These are phyloP conservation scores for Hirundo rustica DNA, from an alignment of 2,797 vertebrate genomes.

Conservation along the genomic window DNA sequence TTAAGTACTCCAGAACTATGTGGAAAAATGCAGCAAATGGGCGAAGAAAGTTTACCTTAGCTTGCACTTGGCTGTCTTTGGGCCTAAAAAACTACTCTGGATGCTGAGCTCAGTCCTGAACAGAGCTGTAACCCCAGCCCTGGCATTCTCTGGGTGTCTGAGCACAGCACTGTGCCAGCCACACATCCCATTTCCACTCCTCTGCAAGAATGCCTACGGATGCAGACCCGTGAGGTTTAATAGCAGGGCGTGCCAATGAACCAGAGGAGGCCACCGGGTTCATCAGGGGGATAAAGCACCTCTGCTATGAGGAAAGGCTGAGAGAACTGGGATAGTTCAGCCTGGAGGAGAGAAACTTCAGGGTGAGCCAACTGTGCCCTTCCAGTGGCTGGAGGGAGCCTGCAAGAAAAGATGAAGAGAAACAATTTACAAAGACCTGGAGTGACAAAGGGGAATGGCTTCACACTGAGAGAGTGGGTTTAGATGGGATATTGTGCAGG, in stretches of 20 bases:
- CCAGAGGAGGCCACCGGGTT: background rate
- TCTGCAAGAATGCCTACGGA: background rate
- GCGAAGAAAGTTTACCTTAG: background rate
- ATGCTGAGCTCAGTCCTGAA: background rate
- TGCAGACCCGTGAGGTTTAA: fast-evolving
- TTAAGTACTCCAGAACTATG: background rate
- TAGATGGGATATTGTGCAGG: background rate
- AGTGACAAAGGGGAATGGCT: background rate
- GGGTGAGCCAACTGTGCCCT: background rate
- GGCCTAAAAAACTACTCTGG: background rate
- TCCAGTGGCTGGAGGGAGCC: background rate
- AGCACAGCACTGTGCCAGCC: background rate
- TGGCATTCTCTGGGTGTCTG: background rate
- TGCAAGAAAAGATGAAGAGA: background rate
- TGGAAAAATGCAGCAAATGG: background rate
- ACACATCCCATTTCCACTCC: background rate
- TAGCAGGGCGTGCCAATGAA: background rate
- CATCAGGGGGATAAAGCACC: background rate
- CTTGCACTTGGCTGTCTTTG: background rate
- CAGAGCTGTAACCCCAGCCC: background rate
- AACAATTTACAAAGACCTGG: background rate
- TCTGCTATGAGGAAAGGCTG: background rate
- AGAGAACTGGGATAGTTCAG: background rate
- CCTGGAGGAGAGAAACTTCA: background rate
- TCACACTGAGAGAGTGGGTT: background rate